Base-by-base conservation (phyloP, 2,797 vertebrate genomes). In the Pristis pectinata region DNA sequence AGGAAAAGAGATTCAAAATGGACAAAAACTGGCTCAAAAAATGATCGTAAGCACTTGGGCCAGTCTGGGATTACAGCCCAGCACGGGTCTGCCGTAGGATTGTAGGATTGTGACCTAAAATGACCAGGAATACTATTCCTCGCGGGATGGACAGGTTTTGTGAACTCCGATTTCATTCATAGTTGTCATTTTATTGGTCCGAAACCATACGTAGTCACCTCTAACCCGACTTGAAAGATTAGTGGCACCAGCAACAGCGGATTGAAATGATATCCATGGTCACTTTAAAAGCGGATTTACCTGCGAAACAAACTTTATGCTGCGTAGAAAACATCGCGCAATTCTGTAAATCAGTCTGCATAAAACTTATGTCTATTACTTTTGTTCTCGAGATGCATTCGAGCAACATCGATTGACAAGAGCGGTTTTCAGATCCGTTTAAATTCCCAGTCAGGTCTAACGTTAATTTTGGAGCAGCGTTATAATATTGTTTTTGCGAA, bases 1-100 rank as follows among this genome's bases (percentile, higher is more conserved):
- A 19, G 41, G 70, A 53, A 94, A 15, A 74, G 70, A 49, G 67
- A 74, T 53, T 74, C 92, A 94, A 94, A 94, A 94, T 94, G 92
- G 92, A 94, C 70, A 74, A 70, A 94, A 53, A 53, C 34, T 74
- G 70, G 64, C 92, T 74, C 83, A 34, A 53, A 10, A 44, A 37
- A 19, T 37, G 59, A 87, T 7, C 10, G 8, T 61, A 34, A 30
- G 41, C 41, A 59, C 59, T 67, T 34, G 83, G 56, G 53, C 27
- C 4, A 8, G 85, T 22, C 1, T 15, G 56, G 5, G 85, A 37
- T 17, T 89, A 56, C 85, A 61, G 30, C 34, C 37, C 34, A 64
- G 59, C 34, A 15, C 41, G 82, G 41, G 44, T 41, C 80, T 13
- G 49, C 6, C 59, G 34, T 61, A 34, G n/a, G 27, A 34, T 15